Base-by-base conservation (phyloP, 2,888 invertebrate genomes). In the Apocheima hispidaria region DNA sequence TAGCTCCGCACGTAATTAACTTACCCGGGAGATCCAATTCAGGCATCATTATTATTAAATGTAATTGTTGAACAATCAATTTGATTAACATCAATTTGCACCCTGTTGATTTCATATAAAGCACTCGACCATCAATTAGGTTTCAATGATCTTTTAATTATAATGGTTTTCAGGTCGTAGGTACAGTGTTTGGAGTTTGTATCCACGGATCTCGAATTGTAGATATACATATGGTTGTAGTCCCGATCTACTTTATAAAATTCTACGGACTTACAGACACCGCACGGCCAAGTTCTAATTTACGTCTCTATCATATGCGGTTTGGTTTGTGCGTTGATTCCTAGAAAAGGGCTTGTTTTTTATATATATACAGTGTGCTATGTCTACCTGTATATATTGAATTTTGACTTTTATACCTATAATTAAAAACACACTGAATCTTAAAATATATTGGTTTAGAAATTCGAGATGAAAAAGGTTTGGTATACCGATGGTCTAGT, bases 41-140 rank as follows among this genome's bases (percentile, higher is more conserved):
- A 53, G 23, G 46, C 50, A 36, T 49, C 30, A 52, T 49, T 26
- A 48, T 43, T 43, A 50, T 41, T 48, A 61, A 44, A 60, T 56
- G 56, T 49, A 59, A 59, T 56, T 48, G 48, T 41, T 51, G 28
- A 14, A 33, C 63, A 63, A 56, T 63, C 21, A 57, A 68, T 72
- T 73, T 70, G 73, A 74, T 78, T 69, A 75, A 69, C 70, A 65
- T 69, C 71, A 78, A 82, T 77, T 77, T 56, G 77, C 64, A 60
- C 72, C 84, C 82, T 70, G 84, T 79, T 81, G 85, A 69, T 78
- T 75, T 76, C 70, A 69, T 79, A 77, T 73, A 70, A 74, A 74
- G 53, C 57, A 60, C 63, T 73, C 68, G 71, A 75, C 71, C 56
- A 68, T 71, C 77, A 82, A 80, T 79, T 81, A 69, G 60, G 54